phyloP scores from a whole-genome alignment of 1,140 invertebrate species.

The Caenorhabditis inopinata region DNA sequence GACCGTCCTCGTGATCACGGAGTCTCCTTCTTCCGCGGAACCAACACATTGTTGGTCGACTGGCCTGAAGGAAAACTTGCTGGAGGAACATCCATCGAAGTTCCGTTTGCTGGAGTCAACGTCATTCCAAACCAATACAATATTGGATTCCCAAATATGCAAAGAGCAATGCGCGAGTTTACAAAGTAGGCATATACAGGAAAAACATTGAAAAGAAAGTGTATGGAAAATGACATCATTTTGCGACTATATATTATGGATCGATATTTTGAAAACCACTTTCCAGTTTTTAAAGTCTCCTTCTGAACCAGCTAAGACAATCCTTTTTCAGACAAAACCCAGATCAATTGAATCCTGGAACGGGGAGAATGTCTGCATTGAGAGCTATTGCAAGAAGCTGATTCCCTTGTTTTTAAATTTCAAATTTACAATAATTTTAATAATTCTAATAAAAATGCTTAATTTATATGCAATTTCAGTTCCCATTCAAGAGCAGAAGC shows the following conservation, averaged over 20 bases:
- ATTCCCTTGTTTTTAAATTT: not conserved
- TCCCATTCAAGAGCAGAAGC: no score
- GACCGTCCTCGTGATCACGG: conserved; percentile 53
- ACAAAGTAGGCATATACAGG: conserved; percentile 41
- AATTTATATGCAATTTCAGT: no score
- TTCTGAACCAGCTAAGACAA: not conserved
- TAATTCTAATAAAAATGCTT: not conserved
- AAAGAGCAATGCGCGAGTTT: conserved; percentile 32
- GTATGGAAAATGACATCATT: no score
- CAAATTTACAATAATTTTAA: not conserved
- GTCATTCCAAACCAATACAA: conserved; percentile 45
- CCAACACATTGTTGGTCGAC: conserved; percentile 48
- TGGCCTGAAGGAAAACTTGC: conserved; percentile 55
- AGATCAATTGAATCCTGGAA: conserved; percentile 50
- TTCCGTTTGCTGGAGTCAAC: conserved; percentile 50
- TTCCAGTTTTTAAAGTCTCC: no score
- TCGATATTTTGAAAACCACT: no score
- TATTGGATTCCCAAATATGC: conserved; percentile 53
- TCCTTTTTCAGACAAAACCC: conserved; percentile 41
- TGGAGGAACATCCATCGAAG: conserved; percentile 48
- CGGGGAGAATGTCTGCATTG: conserved; percentile 42
- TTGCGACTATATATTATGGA: no score
- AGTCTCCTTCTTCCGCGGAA: conserved; percentile 53
- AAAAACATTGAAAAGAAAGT: no score
- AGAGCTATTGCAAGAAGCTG: not conserved